Evolutionary conservation across 2,113 vertebrate species (phyloP).

Genomic region (Candoia aspera): DNA sequence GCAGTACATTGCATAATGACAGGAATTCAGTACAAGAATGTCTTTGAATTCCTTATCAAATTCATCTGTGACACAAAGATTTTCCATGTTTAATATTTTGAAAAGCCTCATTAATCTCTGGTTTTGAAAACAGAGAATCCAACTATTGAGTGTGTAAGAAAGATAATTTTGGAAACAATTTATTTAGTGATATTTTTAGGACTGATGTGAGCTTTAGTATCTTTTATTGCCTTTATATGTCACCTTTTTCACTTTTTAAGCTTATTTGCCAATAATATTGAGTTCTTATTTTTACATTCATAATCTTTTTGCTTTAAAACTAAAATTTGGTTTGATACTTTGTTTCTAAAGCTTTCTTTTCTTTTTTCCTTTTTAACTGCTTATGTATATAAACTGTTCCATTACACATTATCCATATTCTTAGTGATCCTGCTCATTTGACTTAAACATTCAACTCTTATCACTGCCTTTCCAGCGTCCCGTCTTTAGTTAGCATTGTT

Average conservation of each 20-base stretch:
- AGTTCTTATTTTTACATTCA: neutral
- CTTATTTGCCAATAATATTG: neutral
- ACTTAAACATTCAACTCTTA: neutral
- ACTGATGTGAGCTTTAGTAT: too few relatives aligned
- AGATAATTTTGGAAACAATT: neutral
- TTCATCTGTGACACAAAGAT: neutral
- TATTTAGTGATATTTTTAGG: neutral
- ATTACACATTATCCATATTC: neutral
- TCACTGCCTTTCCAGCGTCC: neutral
- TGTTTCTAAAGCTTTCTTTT: neutral
- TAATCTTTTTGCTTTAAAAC: neutral
- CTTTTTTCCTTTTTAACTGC: too few relatives aligned
- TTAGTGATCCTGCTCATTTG: neutral
- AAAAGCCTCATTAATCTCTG: neutral
- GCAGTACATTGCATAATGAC: neutral
- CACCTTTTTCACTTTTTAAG: neutral
- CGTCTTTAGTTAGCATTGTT: neutral
- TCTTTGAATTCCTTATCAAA: neutral
- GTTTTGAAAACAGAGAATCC: neutral
- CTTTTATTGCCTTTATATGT: too few relatives aligned
- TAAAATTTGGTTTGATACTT: neutral
- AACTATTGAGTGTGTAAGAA: neutral
- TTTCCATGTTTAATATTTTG: neutral
- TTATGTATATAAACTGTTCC: too few relatives aligned
- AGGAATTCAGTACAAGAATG: neutral